Conservation (phyloP, 2,888 invertebrate genomes). For the Calameuta idolon region DNA sequence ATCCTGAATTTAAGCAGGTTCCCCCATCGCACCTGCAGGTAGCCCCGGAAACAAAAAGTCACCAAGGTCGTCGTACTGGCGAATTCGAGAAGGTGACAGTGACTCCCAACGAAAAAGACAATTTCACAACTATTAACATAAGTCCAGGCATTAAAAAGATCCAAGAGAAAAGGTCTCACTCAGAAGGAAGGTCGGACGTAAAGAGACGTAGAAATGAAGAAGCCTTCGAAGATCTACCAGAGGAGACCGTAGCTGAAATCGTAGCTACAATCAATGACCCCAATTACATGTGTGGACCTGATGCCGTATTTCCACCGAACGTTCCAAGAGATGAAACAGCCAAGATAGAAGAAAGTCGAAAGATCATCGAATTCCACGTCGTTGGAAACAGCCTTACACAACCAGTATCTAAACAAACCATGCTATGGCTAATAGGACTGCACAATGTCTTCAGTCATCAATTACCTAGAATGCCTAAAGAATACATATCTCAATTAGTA, state of each 20-base stretch:
- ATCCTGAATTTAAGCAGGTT: constrained; percentile 85
- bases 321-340: constrained; percentile 92
- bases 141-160: constrained; percentile 70
- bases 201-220: constrained; percentile 66
- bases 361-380: constrained; percentile 93
- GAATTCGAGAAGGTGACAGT: constrained; percentile 77
- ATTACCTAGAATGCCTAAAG: constrained; percentile 96
- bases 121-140: constrained; percentile 76
- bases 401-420: constrained; percentile 88
- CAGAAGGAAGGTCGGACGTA: constrained; percentile 53
- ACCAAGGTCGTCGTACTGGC: constrained; percentile 60
- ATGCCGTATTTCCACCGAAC: constrained; percentile 85
- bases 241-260: constrained; percentile 84
- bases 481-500: constrained; percentile 94
- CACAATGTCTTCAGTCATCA: constrained; percentile 97
- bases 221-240: constrained; percentile 79
- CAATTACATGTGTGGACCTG: constrained; percentile 85
- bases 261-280: constrained; percentile 87
- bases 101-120: constrained; percentile 75
- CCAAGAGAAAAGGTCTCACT: constrained; percentile 51
- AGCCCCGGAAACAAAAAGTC: constrained; percentile 72
- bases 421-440: constrained; percentile 92
- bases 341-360: constrained; percentile 88
- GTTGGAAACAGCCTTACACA: constrained; percentile 92
- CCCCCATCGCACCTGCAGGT: constrained; percentile 77